Evolutionary conservation across 2,797 vertebrate species (phyloP).

Genomic region (Gouania willdenowi): DNA sequence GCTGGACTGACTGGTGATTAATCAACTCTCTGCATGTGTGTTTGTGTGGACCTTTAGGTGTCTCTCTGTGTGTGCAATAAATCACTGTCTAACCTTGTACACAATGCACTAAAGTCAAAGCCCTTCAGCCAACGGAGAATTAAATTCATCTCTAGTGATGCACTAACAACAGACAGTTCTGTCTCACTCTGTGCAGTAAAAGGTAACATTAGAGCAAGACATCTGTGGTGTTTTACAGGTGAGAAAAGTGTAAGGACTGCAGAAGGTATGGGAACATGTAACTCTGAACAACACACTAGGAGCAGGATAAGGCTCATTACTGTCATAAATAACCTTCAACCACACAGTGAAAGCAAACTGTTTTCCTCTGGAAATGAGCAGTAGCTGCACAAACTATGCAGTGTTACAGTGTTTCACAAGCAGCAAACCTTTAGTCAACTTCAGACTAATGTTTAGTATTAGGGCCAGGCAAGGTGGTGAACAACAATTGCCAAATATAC

Average conservation of each 20-base stretch:
- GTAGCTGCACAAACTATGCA: too few relatives aligned
- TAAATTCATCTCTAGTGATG: constrained; percentile 62
- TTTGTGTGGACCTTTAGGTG: constrained; percentile 30
- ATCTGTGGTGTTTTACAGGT: constrained; percentile 21
- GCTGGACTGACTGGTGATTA: constrained; percentile 59
- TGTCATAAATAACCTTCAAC: too few relatives aligned
- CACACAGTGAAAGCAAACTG: too few relatives aligned
- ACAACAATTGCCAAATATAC: too few relatives aligned
- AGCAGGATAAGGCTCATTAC: too few relatives aligned
- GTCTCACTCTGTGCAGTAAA: constrained; percentile 15
- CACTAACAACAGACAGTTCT: constrained; percentile 49
- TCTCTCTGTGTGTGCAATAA: constrained; percentile 70
- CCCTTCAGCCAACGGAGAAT: constrained; percentile 55
- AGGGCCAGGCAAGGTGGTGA: too few relatives aligned
- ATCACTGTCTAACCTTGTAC: constrained; percentile 70
- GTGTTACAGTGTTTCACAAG: too few relatives aligned
- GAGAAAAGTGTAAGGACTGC: constrained; percentile 18
- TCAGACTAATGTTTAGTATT: too few relatives aligned
- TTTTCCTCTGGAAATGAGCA: too few relatives aligned
- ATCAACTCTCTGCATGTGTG: constrained; percentile 48
- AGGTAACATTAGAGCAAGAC: constrained; percentile 6
- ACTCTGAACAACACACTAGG: too few relatives aligned
- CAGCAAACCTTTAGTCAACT: too few relatives aligned
- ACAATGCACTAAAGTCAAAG: constrained; percentile 48
- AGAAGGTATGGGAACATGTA: constrained; percentile 43